Conservation (phyloP, 2,113 vertebrate genomes). For the Noctilio leporinus region DNA sequence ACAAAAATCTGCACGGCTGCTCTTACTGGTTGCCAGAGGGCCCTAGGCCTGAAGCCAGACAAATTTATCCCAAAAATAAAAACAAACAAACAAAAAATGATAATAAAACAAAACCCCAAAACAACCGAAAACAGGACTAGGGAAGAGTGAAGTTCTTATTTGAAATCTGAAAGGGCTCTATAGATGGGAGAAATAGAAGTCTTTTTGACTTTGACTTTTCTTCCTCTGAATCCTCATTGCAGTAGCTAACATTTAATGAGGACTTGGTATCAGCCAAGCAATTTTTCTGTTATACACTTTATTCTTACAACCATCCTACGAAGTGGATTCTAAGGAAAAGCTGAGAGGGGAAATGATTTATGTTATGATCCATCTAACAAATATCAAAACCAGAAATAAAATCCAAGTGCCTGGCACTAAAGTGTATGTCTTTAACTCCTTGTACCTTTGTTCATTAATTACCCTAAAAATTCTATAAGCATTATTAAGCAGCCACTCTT, state of each 20-base stretch:
- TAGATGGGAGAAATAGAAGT: neutral
- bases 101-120: neutral
- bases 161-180: neutral
- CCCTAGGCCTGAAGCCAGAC: neutral
- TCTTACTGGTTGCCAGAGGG: neutral
- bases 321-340: neutral
- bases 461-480: neutral
- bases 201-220: too few relatives aligned
- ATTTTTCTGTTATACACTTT: neutral
- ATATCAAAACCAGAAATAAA: neutral
- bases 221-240: neutral
- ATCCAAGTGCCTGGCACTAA: neutral
- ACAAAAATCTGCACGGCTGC: neutral
- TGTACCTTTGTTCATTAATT: neutral
- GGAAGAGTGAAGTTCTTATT: neutral
- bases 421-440: neutral
- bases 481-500: neutral
- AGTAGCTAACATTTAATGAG: neutral
- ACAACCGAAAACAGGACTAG: neutral
- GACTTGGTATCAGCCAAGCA: neutral
- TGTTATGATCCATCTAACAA: neutral
- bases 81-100: neutral
- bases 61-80: neutral
- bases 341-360: neutral
- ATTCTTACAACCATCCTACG: neutral